These are phyloP conservation scores for Lycopodina hypogea DNA, from an alignment of 37 sponge, comb jelly and placozoan genomes.

Conservation along the genomic window DNA sequence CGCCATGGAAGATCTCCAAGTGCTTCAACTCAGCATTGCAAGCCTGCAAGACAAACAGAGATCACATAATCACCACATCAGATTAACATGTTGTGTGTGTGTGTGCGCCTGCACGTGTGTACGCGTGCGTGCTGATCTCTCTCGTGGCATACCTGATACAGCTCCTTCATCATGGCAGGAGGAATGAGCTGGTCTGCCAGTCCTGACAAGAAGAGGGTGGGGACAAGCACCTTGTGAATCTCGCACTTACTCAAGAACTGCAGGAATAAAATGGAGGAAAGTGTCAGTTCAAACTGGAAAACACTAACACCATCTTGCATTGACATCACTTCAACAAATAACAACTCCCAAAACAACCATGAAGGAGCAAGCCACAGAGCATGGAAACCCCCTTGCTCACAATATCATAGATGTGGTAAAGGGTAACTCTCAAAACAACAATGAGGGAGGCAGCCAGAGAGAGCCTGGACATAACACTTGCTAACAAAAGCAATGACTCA, in stretches of 20 bases:
- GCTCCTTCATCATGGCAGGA: constrained; percentile 91
- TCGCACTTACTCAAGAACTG: constrained; percentile 75
- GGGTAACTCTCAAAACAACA: too few species aligned
- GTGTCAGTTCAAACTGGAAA: not conserved
- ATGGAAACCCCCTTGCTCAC: too few species aligned
- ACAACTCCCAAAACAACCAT: too few species aligned
- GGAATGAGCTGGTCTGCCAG: constrained; percentile 89
- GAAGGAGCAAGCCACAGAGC: too few species aligned
- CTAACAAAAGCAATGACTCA: too few species aligned
- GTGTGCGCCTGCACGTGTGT: not conserved
- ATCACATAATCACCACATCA: not conserved
- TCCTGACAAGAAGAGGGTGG: constrained; percentile 92
- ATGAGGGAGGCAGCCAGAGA: too few species aligned
- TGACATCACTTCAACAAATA: too few species aligned
- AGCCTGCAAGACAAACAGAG: constrained; percentile 26
- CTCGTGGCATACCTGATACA: constrained; percentile 63
- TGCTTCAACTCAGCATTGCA: constrained; percentile 79
- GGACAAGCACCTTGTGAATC: constrained; percentile 70
- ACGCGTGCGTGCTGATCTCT: not conserved
- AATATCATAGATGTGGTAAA: too few species aligned
- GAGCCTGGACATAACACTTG: too few species aligned
- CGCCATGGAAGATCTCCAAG: constrained; percentile 87
- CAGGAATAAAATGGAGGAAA: not conserved
- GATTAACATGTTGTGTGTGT: not conserved
- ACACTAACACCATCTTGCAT: too few species aligned